A percentile compares a stretch with the other conserved stretches of the same genome.
Conservation (phyloP, 2,797 vertebrate genomes). For the Kryptopterus vitreolus region DNA sequence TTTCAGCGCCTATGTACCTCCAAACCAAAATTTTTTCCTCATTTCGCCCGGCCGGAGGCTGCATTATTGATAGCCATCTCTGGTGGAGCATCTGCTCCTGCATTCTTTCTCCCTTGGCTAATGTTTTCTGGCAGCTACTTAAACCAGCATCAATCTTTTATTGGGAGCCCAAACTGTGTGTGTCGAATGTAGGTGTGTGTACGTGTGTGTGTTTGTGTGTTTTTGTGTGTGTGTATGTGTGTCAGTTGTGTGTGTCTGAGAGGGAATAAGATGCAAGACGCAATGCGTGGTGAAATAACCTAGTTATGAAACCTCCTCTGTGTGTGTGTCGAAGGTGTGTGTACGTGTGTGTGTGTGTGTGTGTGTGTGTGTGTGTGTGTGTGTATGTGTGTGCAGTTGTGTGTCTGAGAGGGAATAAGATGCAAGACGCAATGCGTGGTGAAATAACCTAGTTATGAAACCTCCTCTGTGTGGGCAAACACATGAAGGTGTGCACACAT, state of each 20-base stretch:
- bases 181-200: constrained; percentile 50
- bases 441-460: constrained; percentile 34
- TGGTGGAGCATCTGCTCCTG: constrained; percentile 73
- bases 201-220: constrained; percentile 38
- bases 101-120: constrained; percentile 64
- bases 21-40: constrained; percentile 13
- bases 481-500: constrained; percentile 17
- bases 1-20: constrained; percentile 12
- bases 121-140: constrained; percentile 80
- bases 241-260: constrained; percentile 16
- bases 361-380: constrained; percentile 35
- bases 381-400: constrained; percentile 22
- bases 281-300: constrained; percentile 30
- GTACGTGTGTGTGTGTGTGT: constrained; percentile 35
- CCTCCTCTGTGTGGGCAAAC: constrained; percentile 4
- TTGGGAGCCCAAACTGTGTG: constrained; percentile 55
- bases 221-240: constrained; percentile 34
- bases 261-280: constrained; percentile 27
- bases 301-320: constrained; percentile 21
- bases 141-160: constrained; percentile 80
- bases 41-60: constrained; percentile 60
- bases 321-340: constrained; percentile 23
- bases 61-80: constrained; percentile 80
- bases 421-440: constrained; percentile 18
- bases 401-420: constrained; percentile 18